Evolutionary conservation across 2,113 vertebrate species (phyloP).

Genomic region (Prochilodus magdalenae): DNA sequence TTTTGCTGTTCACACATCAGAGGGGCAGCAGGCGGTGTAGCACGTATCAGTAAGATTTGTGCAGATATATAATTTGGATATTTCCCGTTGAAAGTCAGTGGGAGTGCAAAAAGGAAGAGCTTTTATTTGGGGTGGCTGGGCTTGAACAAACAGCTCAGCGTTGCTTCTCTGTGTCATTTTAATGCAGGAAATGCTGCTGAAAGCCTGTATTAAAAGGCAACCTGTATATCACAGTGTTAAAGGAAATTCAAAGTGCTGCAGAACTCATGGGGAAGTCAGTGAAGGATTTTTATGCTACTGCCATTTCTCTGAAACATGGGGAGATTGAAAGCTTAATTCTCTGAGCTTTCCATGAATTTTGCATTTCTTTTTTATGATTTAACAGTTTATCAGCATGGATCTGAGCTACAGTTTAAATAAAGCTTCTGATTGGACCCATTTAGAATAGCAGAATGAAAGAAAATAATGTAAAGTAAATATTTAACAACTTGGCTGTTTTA

Average conservation of each 20-base stretch:
- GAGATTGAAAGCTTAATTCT: background rate
- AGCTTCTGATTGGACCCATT: background rate
- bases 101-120: slow-evolving; percentile 42
- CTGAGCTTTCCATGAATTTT: background rate
- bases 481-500: background rate
- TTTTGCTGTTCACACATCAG: background rate
- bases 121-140: slow-evolving; percentile 47
- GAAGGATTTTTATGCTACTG: slow-evolving; percentile 13
- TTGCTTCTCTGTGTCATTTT: slow-evolving; percentile 40
- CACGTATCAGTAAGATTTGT: slow-evolving; percentile 16
- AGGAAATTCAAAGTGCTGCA: slow-evolving; percentile 18
- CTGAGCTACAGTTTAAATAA: background rate
- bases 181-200: slow-evolving; percentile 20
- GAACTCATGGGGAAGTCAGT: background rate
- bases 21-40: slow-evolving; percentile 16
- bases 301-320: background rate
- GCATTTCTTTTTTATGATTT: background rate
- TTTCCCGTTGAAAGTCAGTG: slow-evolving; percentile 32
- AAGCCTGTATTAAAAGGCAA: slow-evolving; percentile 28
- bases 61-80: slow-evolving; percentile 25
- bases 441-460: background rate
- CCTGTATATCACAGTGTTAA: slow-evolving; percentile 20
- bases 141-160: slow-evolving; percentile 32
- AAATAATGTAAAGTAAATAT: background rate
- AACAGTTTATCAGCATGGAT: background rate